phyloP scores from a whole-genome alignment of 2,113 vertebrate species.

The Oophaga pumilio region DNA sequence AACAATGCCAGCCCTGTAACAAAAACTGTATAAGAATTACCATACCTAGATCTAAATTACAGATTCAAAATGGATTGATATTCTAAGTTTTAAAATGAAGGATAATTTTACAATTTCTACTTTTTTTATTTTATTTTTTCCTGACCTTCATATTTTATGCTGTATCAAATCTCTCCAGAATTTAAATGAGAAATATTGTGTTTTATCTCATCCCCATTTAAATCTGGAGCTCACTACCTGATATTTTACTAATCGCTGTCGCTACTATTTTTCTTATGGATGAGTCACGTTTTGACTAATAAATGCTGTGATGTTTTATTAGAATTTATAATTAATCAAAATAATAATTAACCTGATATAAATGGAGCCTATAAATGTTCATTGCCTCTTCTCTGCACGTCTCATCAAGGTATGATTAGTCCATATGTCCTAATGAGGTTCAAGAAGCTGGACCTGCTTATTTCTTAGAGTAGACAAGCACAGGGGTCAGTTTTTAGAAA shows the following conservation, averaged over 20 bases:
- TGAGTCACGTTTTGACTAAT: neutral
- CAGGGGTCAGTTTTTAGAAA: neutral
- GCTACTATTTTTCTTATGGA: neutral
- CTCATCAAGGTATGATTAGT: neutral
- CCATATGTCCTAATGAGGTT: neutral
- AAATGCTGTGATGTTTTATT: neutral
- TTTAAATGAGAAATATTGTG: neutral
- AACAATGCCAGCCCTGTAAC: too few relatives aligned
- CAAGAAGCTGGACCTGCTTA: neutral
- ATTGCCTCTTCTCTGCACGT: neutral
- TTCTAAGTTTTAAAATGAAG: too few relatives aligned
- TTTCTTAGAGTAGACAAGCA: neutral
- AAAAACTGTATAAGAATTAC: too few relatives aligned
- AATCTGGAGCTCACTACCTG: neutral
- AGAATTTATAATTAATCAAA: neutral
- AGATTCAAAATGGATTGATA: too few relatives aligned
- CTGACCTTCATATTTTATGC: neutral
- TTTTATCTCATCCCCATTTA: neutral
- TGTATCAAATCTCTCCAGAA: neutral
- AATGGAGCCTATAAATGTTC: neutral
- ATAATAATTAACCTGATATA: neutral
- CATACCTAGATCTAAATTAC: too few relatives aligned
- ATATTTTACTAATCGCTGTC: neutral
- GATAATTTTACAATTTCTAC: neutral
- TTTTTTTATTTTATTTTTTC: neutral